Base-by-base conservation (phyloP, 2,113 vertebrate species). In the Eurystomus gularis region DNA sequence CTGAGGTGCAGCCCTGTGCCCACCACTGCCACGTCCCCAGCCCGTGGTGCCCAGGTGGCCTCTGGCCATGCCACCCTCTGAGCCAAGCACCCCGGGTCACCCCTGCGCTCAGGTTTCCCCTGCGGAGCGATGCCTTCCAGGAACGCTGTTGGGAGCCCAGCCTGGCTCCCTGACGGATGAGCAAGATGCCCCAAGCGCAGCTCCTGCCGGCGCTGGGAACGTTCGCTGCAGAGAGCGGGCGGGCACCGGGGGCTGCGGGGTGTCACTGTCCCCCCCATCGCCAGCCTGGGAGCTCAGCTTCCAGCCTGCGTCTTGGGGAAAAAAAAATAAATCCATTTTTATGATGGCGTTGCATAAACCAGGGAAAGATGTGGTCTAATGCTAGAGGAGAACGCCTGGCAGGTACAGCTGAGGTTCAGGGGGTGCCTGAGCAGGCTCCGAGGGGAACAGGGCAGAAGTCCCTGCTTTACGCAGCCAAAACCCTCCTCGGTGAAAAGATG, bases 281-380 rank as follows among this genome's bases (percentile, higher is more conserved):
- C 48, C 93, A 31, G 85, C 75, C 81, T 5, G 70, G 29, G n/a
- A 35, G 69, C 37, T 1, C 24, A 64, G 80, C 75, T 51, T 23
- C 60, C 61, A 82, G 88, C 11, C 64, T 8, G 44, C 0, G 0
- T 31, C 76, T 42, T 9, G 35, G 9, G 51, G n/a, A 31, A 24
- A 52, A 21, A 6, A 20, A 60, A 37, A 17, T 15, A 1, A 1
- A 54, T 35, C 21, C 0, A 0, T 37, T 25, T 11, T 29, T 6
- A 4, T 0, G 64, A 9, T 5, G 68, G 37, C n/a, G 69, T 68
- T 70, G 77, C 69, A 71, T 84, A 88, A 94, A 86, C 2, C 61
- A 8, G 69, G n/a, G 55, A 13, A 9, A 35, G 46, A 31, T 1
- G 26, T 0, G 7, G 52, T 25, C 7, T 7, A 0, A 29, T 3